Evolutionary conservation across 1,140 invertebrate species (phyloP), one percentile per base, ranked within the genome.

Genomic region (Drosophila navojoa): DNA sequence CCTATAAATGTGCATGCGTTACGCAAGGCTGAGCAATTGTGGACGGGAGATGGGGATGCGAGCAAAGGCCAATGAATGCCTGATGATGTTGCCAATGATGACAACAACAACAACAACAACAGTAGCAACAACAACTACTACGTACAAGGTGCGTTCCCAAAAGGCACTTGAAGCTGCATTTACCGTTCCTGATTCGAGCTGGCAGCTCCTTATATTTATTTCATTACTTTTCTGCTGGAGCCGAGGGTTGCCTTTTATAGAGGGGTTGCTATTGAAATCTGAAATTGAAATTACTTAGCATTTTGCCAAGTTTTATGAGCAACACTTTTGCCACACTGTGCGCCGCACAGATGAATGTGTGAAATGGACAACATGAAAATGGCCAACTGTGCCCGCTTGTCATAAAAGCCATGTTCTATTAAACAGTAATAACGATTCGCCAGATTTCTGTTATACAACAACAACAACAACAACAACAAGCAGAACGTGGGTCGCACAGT

Each of bases 1-100:
- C 86, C 73, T 81, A 78, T 85, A 89, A 91, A 85, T 89, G 75
- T 89, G 89, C 89, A 90, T 89, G 76, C 84, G 89, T 77, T 90
- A 89, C 82, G 82, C 80, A 71, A 74, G 82, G 82, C 75, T 90
- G 89, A 60, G 50, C 82, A 90, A 90, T 90, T 90, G 49, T 90
- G 49, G 63, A 52, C 49, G 66, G 60, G 42, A 32, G 13, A 13
- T 9, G n/a, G 42, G 4, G 15, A 29, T 7, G 32, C 64, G 42
- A 29, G 13, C 10, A n/a, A 15, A 57, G 49, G 57, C 53, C 78
- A 76, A 80, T 80, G 87, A 82, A 90, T 90, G 55, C 44, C 66
- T 60, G 72, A 71, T 75, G 66, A 86, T 57, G 71, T 44, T 32
- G 53, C 60, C 53, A 27, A 27, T 70, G 49, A 38, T 29, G 71